Evolutionary conservation across 2,113 vertebrate genomes (phyloP), one percentile per base, ranked within the genome.

Genomic region (Elanus axillaris): DNA sequence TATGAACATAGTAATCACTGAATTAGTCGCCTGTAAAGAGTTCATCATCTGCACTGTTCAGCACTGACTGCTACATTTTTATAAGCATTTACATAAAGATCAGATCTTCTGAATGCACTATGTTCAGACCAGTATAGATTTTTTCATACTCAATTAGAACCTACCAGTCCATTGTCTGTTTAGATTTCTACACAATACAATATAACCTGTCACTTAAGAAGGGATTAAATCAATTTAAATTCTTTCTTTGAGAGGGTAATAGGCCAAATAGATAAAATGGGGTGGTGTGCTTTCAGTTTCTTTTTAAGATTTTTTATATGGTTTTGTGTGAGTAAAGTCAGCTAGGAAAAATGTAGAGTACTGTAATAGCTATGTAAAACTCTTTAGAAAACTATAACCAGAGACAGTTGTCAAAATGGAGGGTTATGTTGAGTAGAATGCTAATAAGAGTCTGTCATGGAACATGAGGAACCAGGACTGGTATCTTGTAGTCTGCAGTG

Each of bases 1-100:
- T 50, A 67, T 62, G 59, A 96, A 86, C 75, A 80, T 75, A 93
- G 63, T 88, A 80, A 94, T 95, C 79, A 88, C 79, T 77, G 86
- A 92, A 74, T 94, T 92, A 95, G 76, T 96, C 95, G 95, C 64
- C 94, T 92, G 72, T 83, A 42, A 80, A 88, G 86, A 50, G 58
- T 96, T 96, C 94, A 72, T 96, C 94, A 94, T 91, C 83, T 80
- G 75, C 59, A 50, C 53, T 73, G 52, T 42, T 95, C 50, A 78
- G 29, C 47, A 59, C 56, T 83, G 34, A 78, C 69, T 69, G 90
- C 87, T 93, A 90, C 88, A 79, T 92, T 95, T 90, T 90, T 83
- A 45, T 92, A 55, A 90, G 75, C 4, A 13, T 91, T 95, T 83
- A 29, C 36, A 58, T 55, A 38, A 78, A 94, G 84, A 84, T 43